Percentiles rank a stretch among this genome's conserved stretches.
phyloP scores from a whole-genome alignment of 2,797 vertebrate genomes.

The Vespertilio murinus region DNA sequence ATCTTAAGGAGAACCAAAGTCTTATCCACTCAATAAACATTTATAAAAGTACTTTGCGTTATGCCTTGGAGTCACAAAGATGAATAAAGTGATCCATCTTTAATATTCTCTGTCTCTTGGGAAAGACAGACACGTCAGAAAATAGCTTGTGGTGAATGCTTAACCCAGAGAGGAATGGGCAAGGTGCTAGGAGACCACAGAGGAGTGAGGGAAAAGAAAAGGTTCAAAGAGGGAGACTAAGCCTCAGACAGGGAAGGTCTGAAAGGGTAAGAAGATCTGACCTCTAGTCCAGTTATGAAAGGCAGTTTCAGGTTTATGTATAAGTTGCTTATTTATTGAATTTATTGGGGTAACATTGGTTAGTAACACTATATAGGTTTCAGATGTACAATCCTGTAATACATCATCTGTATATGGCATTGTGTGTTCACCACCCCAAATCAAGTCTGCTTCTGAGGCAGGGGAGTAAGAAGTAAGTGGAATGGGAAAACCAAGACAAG shows the following conservation, averaged over 20 bases:
- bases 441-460: neutral
- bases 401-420: neutral
- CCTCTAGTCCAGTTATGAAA: neutral
- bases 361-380: neutral
- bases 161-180: neutral
- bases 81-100: neutral
- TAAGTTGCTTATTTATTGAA: neutral
- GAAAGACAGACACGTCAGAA: neutral
- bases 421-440: neutral
- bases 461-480: neutral
- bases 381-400: neutral
- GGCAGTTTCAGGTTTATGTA: neutral
- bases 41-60: neutral
- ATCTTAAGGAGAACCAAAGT: neutral
- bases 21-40: neutral
- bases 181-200: neutral
- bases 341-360: neutral
- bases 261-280: neutral
- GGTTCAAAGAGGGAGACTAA: neutral
- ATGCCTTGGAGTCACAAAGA: neutral
- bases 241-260: neutral
- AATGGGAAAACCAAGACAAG: neutral
- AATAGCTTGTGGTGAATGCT: neutral
- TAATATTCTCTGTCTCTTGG: neutral
- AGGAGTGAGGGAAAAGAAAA: neutral